Evolutionary conservation across 2,797 vertebrate species (phyloP).

Genomic region (Vireo griseus): DNA sequence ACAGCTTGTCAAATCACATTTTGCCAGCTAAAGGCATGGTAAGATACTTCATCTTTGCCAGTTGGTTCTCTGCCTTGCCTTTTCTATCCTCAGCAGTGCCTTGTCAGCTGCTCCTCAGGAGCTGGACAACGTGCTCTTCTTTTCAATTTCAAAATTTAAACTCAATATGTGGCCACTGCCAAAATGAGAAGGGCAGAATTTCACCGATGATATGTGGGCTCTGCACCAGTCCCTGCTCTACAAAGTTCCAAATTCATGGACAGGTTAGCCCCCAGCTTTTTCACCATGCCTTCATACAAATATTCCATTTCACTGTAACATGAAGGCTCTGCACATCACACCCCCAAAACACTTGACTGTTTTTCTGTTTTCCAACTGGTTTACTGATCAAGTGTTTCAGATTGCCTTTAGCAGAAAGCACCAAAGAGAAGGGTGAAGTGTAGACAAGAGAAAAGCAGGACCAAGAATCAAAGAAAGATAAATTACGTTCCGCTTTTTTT

Average conservation of each 20-base stretch:
- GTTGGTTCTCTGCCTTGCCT: background rate
- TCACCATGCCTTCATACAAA: background rate
- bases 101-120: background rate
- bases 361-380: background rate
- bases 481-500: slow-evolving; percentile 33
- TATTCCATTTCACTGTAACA: rapidly evolving
- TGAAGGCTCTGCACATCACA: background rate
- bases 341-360: rapidly evolving
- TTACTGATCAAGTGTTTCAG: background rate
- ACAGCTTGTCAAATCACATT: slow-evolving; percentile 54
- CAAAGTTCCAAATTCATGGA: rapidly evolving
- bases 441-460: slow-evolving; percentile 9
- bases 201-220: background rate
- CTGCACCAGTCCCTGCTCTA: background rate
- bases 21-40: slow-evolving; percentile 21
- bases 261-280: background rate
- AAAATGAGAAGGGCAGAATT: background rate
- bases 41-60: slow-evolving; percentile 28
- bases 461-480: background rate
- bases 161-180: background rate
- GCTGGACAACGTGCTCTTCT: background rate
- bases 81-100: background rate
- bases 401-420: slow-evolving; percentile 28
- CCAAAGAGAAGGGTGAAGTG: slow-evolving; percentile 49
- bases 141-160: background rate